These are phyloP conservation scores for Microcebus griseorufus DNA, from an alignment of 2,113 vertebrate species.

Conservation along the genomic window DNA sequence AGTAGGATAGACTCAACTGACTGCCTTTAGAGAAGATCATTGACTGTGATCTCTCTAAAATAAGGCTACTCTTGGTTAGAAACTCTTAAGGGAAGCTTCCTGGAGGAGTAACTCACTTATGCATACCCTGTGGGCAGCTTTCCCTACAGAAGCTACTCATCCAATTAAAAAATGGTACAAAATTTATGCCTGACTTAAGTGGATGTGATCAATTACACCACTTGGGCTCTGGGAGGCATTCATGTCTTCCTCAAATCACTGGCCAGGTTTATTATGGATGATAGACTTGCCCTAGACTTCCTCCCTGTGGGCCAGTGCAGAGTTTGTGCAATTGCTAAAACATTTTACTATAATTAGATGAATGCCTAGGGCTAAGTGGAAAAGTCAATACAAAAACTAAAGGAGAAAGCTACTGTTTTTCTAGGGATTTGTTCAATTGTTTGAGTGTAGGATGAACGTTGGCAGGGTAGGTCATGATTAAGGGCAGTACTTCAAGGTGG, in stretches of 20 bases:
- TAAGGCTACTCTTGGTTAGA: not conserved
- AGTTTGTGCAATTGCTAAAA: not conserved
- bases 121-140: not conserved
- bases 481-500: not conserved
- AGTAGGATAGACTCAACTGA: too few species aligned
- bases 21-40: too few species aligned
- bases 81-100: not conserved
- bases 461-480: not conserved
- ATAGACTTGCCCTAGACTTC: not conserved
- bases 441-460: not conserved
- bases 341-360: not conserved
- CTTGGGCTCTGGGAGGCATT: not conserved
- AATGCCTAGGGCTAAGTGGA: not conserved
- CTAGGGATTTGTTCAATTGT: not conserved
- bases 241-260: not conserved
- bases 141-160: not conserved
- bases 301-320: not conserved
- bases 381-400: slow-evolving; percentile 18
- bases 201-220: not conserved
- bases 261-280: not conserved
- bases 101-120: not conserved
- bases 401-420: not conserved
- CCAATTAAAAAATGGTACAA: not conserved
- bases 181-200: not conserved
- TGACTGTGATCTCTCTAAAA: not conserved